phyloP scores from a whole-genome alignment of 92 coral and sea anemone species.

The Porites lobata region DNA sequence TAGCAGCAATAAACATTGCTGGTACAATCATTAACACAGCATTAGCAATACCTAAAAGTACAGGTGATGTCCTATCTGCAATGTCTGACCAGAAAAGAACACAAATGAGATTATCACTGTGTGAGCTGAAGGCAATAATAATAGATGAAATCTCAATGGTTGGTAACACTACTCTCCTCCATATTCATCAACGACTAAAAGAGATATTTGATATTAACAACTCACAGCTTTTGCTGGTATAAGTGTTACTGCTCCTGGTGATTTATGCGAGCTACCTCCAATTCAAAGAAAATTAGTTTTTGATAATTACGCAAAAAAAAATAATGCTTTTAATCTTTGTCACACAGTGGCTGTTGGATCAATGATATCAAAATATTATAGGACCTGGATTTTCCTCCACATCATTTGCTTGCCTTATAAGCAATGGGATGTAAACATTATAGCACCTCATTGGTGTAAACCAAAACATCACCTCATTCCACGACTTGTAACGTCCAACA shows the following conservation, averaged over 20 bases:
- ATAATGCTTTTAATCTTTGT: conserved; percentile 55
- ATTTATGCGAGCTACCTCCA: conserved; percentile 71
- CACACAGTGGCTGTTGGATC: conserved; percentile 35
- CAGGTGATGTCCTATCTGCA: conserved; percentile 43
- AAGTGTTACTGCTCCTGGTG: conserved; percentile 66
- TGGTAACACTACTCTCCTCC: conserved; percentile 57
- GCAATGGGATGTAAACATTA: conserved; percentile 27
- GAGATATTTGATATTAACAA: conserved; percentile 52
- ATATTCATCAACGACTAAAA: conserved; percentile 66
- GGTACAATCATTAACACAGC: conserved; percentile 40
- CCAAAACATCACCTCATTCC: conserved; percentile 30
- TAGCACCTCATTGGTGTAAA: conserved; percentile 28
- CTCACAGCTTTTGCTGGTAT: conserved; percentile 68
- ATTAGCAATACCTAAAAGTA: conserved; percentile 32
- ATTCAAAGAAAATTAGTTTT: conserved; percentile 58
- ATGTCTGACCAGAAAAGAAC: conserved; percentile 69
- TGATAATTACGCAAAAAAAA: conserved; percentile 46
- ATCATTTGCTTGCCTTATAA: conserved; percentile 1
- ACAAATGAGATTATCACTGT: conserved; percentile 54
- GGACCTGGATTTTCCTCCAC: conserved; percentile 26
- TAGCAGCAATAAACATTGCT: conserved; percentile 54
- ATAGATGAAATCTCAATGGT: conserved; percentile 77
- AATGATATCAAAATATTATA: neutral
- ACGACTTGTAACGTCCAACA: conserved; percentile 20
- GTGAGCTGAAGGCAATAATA: conserved; percentile 54